Percentiles rank a stretch among this genome's conserved stretches.
These are phyloP conservation scores for Alviniconcha strummeri DNA, from an alignment of 2,888 invertebrate species.

Conservation along the genomic window DNA sequence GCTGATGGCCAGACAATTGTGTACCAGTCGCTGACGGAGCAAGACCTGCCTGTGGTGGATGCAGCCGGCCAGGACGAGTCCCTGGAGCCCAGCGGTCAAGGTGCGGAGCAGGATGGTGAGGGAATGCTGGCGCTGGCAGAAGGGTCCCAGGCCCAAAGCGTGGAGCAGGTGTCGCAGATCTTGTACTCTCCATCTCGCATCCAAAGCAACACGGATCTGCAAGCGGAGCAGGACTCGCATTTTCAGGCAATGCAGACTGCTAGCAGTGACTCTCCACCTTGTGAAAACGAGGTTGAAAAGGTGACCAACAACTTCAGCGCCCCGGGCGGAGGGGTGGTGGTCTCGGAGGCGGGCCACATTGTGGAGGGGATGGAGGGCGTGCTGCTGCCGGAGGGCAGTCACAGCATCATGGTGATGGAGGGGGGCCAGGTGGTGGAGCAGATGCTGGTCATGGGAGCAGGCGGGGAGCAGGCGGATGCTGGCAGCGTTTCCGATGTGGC, in stretches of 20 bases:
- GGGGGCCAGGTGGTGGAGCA: background rate
- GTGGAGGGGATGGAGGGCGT: constrained; percentile 21
- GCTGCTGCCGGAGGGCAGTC: constrained; percentile 9
- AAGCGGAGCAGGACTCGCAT: background rate
- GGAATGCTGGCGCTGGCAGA: background rate
- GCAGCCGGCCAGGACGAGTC: background rate
- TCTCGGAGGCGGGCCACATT: background rate
- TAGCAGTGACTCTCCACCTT: background rate
- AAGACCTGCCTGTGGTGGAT: background rate
- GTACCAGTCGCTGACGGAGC: constrained; percentile 7
- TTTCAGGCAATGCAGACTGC: constrained; percentile 12
- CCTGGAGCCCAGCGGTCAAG: constrained; percentile 1
- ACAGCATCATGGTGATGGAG: constrained; percentile 14
- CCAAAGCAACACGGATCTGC: background rate
- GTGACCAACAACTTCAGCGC: background rate
- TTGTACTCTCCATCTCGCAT: background rate
- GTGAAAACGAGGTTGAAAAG: background rate
- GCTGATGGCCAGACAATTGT: background rate
- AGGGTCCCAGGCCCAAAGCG: background rate
- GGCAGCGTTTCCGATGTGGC: too few species aligned
- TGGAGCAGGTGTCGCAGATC: background rate
- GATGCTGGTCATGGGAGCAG: constrained; percentile 12
- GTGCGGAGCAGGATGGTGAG: background rate
- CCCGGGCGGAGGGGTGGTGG: constrained; percentile 2
- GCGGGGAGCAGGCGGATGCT: too few species aligned